Base-by-base conservation (phyloP, 2,797 vertebrate species). In the Hephaestus fuliginosus region DNA sequence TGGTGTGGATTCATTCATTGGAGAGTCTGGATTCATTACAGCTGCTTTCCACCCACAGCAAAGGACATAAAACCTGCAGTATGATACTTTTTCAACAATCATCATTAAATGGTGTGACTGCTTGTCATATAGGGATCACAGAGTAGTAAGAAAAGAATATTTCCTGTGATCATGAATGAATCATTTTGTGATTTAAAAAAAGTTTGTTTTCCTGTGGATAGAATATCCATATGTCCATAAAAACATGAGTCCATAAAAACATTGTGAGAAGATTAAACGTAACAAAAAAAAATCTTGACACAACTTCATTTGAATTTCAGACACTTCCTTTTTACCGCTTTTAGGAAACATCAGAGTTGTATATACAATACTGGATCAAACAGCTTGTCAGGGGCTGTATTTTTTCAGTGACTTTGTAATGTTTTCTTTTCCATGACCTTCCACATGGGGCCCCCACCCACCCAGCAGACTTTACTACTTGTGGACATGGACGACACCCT, bases 371-470 rank as follows among this genome's bases (percentile, higher is more conserved):
- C 44, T 44, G 9, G 43, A 61, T 82, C 57, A 76, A 67, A 71
- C 48, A 71, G 33, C 46, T n/a, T 66, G 66, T 76, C 78, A 44
- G 61, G 41, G 46, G 62, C 44, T 64, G 49, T 74, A n/a, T 36
- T 51, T 70, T 56, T 41, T 60, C 43, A 36, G 15, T n/a, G 7
- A 62, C 46, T 76, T 78, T 64, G 39, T 70, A 65, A 73, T 79
- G 64, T 74, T 81, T 68, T 74, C n/a, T 17, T 80, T 81, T 73
- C 60, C 22, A 70, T 70, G 78, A 72, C 71, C 58, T 72, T 76
- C 57, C 36, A 61, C 64, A 58, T 20, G 25, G 48, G 43, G 64
- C 75, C 82, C 75, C 82, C 74, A 76, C 75, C 78, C 55, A 81
- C 52, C 75, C 63, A 46, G 60, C 51, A 75, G 48, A 63, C 65